A percentile compares a stretch with the other conserved stretches of the same genome.
These are phyloP conservation scores for Euborellia annulipes DNA, from an alignment of 1,140 invertebrate species.

Conservation along the genomic window DNA sequence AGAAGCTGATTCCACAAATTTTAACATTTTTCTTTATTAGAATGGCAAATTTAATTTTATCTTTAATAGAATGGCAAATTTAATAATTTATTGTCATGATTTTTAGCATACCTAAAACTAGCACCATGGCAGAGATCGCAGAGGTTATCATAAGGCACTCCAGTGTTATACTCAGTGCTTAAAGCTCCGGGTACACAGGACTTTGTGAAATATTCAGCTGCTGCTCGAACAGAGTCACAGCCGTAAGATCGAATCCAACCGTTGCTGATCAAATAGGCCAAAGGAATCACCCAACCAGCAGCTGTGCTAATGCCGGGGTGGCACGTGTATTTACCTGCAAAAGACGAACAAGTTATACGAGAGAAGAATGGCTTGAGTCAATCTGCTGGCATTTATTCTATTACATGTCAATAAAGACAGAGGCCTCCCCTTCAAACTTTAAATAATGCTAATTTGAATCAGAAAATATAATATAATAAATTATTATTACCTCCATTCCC, in stretches of 20 bases:
- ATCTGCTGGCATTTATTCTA: no score
- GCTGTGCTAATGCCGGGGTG: constrained; percentile 83
- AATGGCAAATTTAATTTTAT: no score
- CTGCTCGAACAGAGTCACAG: constrained; percentile 75
- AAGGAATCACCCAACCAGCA: constrained; percentile 89
- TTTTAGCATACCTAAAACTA: constrained; percentile 37
- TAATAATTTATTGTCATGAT: no score
- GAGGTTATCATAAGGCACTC: constrained; percentile 72
- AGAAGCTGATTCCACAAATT: no score
- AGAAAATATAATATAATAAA: no score
- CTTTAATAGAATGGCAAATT: no score
- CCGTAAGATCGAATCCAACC: constrained; percentile 83
- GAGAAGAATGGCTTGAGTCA: no score
- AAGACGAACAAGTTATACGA: constrained; percentile 9
- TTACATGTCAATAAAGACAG: no score
- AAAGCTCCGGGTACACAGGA: constrained; percentile 80
- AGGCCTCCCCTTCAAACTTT: no score
- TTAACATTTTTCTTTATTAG: no score
- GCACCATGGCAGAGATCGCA: constrained; percentile 87
- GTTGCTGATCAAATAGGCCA: constrained; percentile 85
- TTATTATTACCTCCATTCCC: no score
- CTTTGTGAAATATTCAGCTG: constrained; percentile 84
- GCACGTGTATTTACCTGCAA: constrained; percentile 63
- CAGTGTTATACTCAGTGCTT: constrained; percentile 65
- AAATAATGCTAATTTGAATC: no score